phyloP scores from a whole-genome alignment of 2,888 invertebrate genomes.

The Herminia tarsipennalis region DNA sequence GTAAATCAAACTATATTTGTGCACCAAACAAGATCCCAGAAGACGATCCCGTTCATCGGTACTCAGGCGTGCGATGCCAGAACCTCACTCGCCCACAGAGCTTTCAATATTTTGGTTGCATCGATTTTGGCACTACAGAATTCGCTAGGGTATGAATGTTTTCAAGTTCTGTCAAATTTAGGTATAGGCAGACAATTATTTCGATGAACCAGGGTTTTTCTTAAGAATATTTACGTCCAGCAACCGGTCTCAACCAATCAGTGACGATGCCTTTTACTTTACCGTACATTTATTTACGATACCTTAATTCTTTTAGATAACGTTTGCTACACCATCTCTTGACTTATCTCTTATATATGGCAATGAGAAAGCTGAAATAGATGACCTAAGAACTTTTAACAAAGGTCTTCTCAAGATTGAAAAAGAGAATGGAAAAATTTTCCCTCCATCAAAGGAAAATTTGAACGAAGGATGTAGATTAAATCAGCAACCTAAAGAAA shows the following conservation, averaged over 20 bases:
- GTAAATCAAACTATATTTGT: conserved; percentile 20
- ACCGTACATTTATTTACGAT: too few relatives aligned
- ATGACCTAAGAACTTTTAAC: not conserved
- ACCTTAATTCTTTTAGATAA: conserved; percentile 26
- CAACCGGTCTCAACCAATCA: too few relatives aligned
- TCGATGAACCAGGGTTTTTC: too few relatives aligned
- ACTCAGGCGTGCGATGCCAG: conserved; percentile 21
- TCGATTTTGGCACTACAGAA: conserved; percentile 7
- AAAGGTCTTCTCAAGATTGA: conserved; percentile 14
- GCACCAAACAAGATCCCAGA: conserved; percentile 16
- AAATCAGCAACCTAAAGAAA: conserved; percentile 11
- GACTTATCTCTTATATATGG: conserved; percentile 23
- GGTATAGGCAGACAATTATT: too few relatives aligned
- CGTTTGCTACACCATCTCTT: conserved; percentile 15
- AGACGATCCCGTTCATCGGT: conserved; percentile 33
- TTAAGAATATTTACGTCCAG: too few relatives aligned
- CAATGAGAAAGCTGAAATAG: not conserved
- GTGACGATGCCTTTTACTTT: not conserved
- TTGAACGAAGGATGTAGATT: not conserved
- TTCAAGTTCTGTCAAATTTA: too few relatives aligned
- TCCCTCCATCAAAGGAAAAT: not conserved
- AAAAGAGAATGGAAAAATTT: conserved; percentile 11
- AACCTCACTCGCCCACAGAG: conserved; percentile 27
- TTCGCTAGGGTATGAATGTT: conserved; percentile 16
- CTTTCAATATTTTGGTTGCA: conserved; percentile 25